Conservation (phyloP, 2,888 invertebrate species). For the Papilio elwesi region DNA sequence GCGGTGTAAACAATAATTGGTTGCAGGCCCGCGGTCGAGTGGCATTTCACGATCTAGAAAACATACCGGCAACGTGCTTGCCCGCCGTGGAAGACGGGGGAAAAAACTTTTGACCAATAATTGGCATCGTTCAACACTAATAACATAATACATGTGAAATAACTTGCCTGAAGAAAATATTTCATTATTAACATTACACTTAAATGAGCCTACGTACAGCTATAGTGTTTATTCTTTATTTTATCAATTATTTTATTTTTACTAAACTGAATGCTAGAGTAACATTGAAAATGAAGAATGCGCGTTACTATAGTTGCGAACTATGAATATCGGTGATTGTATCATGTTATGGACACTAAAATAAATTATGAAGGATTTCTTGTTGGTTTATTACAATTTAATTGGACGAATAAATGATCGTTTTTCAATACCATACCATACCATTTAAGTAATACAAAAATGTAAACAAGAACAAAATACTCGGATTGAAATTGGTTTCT, state of each 20-base stretch:
- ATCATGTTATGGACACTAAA: no score
- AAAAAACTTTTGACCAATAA: constrained; percentile 60
- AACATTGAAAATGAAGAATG: neutral
- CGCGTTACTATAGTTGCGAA: no score
- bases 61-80: constrained; percentile 55
- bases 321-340: no score
- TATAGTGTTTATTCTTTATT: neutral
- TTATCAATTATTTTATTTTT: neutral
- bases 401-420: no score
- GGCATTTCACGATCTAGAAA: constrained; percentile 71
- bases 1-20: constrained; percentile 47
- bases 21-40: constrained; percentile 47
- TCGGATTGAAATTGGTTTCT: no score
- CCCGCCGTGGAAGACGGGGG: constrained; percentile 52
- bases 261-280: no score
- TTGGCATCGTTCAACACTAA: constrained; percentile 47
- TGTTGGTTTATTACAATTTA: no score
- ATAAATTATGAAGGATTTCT: no score
- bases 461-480: no score
- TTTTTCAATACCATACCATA: no score
- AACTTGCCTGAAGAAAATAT: neutral
- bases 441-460: no score
- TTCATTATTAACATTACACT: constrained; percentile 2
- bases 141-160: constrained; percentile 43
- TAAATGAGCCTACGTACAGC: neutral